Evolutionary conservation across 2,888 invertebrate genomes (phyloP).

Genomic region (Oxytorus armatus): DNA sequence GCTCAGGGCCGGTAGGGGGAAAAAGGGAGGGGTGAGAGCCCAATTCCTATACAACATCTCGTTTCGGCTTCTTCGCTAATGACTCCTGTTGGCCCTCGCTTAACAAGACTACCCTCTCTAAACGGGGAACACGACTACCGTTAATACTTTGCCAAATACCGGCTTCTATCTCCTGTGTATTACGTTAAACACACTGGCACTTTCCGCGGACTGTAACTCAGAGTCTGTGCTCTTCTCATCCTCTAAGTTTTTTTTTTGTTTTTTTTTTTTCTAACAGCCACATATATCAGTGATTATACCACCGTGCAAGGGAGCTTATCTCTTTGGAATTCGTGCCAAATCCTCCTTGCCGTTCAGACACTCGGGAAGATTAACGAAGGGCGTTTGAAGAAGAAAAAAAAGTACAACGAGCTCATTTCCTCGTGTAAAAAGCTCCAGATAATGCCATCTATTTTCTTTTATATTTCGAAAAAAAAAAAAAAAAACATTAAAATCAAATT

Average conservation of each 20-base stretch:
- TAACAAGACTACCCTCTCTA: constrained; percentile 79
- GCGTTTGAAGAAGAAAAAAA: background rate
- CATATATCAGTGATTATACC: constrained; percentile 64
- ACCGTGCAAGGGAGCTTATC: constrained; percentile 63
- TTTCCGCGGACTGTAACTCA: constrained; percentile 49
- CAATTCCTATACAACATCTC: constrained; percentile 69
- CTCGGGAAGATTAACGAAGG: constrained; percentile 17
- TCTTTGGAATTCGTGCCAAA: constrained; percentile 59
- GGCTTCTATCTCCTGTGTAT: constrained; percentile 49
- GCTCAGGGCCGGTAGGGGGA: constrained; percentile 59
- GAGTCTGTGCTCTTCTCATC: constrained; percentile 16
- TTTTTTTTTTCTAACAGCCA: background rate
- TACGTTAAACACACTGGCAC: constrained; percentile 54
- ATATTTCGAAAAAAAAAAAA: too few relatives aligned
- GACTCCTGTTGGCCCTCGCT: constrained; percentile 80
- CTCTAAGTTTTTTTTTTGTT: background rate
- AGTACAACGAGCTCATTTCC: constrained; percentile 7
- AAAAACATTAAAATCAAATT: too few relatives aligned
- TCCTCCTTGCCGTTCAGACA: constrained; percentile 13
- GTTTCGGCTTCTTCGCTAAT: constrained; percentile 76
- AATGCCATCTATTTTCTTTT: too few relatives aligned
- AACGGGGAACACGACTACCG: constrained; percentile 75
- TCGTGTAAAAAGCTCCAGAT: background rate
- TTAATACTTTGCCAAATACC: constrained; percentile 45
- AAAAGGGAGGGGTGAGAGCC: constrained; percentile 33